These are phyloP conservation scores for Arizona elegans DNA, from an alignment of 2,113 vertebrate genomes.

Conservation along the genomic window DNA sequence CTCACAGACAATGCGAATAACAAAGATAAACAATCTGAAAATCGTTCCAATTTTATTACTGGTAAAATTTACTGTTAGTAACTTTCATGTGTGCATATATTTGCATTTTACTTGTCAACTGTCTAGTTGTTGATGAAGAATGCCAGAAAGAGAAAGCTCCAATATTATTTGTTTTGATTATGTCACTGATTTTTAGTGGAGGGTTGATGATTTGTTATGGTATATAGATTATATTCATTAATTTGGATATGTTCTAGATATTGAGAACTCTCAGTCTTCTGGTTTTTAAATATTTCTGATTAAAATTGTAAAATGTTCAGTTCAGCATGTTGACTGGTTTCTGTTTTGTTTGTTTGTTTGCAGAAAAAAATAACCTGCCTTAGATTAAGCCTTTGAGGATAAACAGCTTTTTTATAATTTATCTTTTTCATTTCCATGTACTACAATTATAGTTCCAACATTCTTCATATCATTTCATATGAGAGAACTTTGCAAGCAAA, in stretches of 20 bases:
- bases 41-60: constrained; percentile 34
- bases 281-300: neutral
- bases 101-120: constrained; percentile 23
- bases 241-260: neutral
- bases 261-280: neutral
- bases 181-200: constrained; percentile 30
- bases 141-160: constrained; percentile 6
- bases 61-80: constrained; percentile 19
- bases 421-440: constrained; percentile 26
- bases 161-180: constrained; percentile 30
- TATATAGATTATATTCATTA: constrained; percentile 24
- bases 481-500: neutral
- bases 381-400: constrained; percentile 15
- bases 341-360: neutral
- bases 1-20: constrained; percentile 45
- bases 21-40: constrained; percentile 14
- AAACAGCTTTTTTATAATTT: constrained; percentile 9
- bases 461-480: neutral
- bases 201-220: neutral
- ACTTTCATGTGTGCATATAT: constrained; percentile 29
- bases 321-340: constrained; percentile 16
- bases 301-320: neutral
- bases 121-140: constrained; percentile 30
- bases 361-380: constrained; percentile 34
- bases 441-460: constrained; percentile 29